These are phyloP conservation scores for Carettochelys insculpta DNA, from an alignment of 2,113 vertebrate species.

Conservation along the genomic window DNA sequence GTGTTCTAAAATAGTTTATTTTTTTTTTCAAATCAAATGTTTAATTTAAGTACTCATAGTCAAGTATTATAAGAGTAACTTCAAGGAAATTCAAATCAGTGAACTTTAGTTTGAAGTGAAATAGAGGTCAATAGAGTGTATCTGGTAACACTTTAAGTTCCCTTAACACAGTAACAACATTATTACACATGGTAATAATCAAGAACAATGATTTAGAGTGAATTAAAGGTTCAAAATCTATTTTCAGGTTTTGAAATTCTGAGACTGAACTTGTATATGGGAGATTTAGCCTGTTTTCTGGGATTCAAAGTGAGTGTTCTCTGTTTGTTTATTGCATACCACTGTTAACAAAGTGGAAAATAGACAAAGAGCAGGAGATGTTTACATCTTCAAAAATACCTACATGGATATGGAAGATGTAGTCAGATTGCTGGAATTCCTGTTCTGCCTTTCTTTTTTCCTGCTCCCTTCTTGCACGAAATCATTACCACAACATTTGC, in stretches of 20 bases:
- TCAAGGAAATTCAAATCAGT: not conserved
- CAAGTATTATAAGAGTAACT: not conserved
- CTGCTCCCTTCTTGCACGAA: not conserved
- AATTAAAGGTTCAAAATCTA: not conserved
- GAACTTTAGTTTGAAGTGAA: constrained; percentile 2
- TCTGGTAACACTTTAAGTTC: not conserved
- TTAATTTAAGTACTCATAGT: constrained; percentile 1
- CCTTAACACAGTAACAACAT: not conserved
- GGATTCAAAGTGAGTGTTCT: accelerated
- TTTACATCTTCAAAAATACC: not conserved
- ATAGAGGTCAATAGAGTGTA: not conserved
- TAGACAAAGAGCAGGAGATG: not conserved
- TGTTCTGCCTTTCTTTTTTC: not conserved
- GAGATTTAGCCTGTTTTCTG: not conserved
- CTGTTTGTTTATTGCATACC: not conserved
- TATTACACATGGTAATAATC: not conserved
- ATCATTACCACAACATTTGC: not conserved
- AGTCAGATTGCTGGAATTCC: not conserved
- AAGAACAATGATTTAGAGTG: accelerated
- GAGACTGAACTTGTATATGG: not conserved
- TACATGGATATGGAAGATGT: not conserved
- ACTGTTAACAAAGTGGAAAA: not conserved
- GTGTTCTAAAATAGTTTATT: not conserved
- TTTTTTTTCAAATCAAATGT: constrained; percentile 12
- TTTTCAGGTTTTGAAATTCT: not conserved